Base-by-base conservation (phyloP, 2,113 vertebrate species). In the Isichthys henryi region DNA sequence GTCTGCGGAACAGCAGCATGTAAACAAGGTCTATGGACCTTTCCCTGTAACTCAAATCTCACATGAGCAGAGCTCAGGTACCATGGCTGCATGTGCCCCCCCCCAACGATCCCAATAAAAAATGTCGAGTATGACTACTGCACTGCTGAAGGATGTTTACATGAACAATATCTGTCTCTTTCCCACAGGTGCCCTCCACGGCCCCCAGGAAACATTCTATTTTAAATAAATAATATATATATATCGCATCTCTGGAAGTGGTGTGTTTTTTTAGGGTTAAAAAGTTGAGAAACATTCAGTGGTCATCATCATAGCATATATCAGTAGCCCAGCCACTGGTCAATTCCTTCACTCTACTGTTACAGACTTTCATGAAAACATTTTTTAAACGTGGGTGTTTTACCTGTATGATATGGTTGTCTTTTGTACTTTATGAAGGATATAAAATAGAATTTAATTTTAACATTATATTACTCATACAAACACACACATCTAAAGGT, bases 101-200 rank as follows among this genome's bases (percentile, higher is more conserved):
- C 11, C 53, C 21, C 56, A 23, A 58, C 21, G n/a, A 82, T 19
- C 77, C 46, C 48, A 5, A 50, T 84, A 88, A 89, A 87, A 91
- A 92, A 80, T 84, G 35, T 46, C 52, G 17, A 35, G n/a, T 62
- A 21, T 23, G 5, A 48, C 7, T 27, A 35, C 45, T 39, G 21
- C 53, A 46, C 35, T 86, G 48, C 53, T 56, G 53, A 56, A 56
- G 52, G 17, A 56, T 53, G 17, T 23, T 46, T 45, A 53, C 4
- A 8, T 31, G 10, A 31, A 9, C 19, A 35, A 4, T 13, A 87
- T 23, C 86, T 87, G 87, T 87, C 15, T 89, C 50, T 49, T 21
- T 95, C 91, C 94, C 94, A 88, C 95, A 99, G 98, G 97, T 99
- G 92, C 98, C 98, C 93, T 99, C 98, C 5, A 98, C 98, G 93